phyloP scores from a whole-genome alignment of 1,140 invertebrate species.

The Drosophila baimaii region DNA sequence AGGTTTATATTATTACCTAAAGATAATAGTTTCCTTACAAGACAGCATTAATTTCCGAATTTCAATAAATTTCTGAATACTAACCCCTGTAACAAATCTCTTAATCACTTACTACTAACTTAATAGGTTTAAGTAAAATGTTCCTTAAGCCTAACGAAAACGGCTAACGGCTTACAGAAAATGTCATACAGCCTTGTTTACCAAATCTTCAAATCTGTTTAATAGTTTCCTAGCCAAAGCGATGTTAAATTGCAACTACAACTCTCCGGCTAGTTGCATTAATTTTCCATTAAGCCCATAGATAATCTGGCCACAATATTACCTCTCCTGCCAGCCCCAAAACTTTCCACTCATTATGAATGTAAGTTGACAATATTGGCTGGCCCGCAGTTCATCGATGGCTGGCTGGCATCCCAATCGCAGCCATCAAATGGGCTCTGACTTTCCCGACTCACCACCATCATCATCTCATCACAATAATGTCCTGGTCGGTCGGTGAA shows the following conservation, averaged over 20 bases:
- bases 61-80: rapidly evolving
- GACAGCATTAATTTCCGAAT: too few relatives aligned
- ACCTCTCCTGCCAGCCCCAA: slow-evolving; percentile 22
- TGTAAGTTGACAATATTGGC: slow-evolving; percentile 51
- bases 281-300: slow-evolving; percentile 30
- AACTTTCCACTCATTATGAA: slow-evolving; percentile 76
- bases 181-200: neutral
- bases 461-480: slow-evolving; percentile 63
- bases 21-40: too few relatives aligned
- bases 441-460: slow-evolving; percentile 40
- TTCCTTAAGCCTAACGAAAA: neutral
- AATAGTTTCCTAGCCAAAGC: neutral
- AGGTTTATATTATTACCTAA: too few relatives aligned
- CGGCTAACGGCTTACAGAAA: too few relatives aligned
- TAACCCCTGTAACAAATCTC: neutral
- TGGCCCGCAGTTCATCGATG: slow-evolving; percentile 59
- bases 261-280: slow-evolving; percentile 13
- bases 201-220: neutral
- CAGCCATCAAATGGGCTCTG: slow-evolving; percentile 38
- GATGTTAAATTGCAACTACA: neutral
- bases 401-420: slow-evolving; percentile 54
- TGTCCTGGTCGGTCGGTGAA: slow-evolving; percentile 36
- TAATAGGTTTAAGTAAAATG: neutral
- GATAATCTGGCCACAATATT: slow-evolving; percentile 26
- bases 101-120: neutral